These are phyloP conservation scores for Drosophila ustulata DNA, from an alignment of 2,888 invertebrate species.

Conservation along the genomic window DNA sequence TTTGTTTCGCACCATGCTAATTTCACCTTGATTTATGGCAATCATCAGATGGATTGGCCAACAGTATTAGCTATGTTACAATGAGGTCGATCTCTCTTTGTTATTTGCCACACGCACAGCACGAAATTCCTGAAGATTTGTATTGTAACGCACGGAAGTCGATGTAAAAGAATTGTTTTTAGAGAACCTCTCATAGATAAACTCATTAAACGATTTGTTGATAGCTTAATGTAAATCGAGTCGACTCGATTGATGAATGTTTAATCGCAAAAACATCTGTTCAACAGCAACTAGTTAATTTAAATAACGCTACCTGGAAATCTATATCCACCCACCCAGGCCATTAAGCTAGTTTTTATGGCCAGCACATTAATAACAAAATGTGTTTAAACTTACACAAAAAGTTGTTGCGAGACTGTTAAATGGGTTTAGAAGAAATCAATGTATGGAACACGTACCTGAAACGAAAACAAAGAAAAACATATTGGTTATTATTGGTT, in stretches of 20 bases:
- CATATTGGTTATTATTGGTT: not conserved
- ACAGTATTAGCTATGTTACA: constrained; percentile 26
- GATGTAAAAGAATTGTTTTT: constrained; percentile 8
- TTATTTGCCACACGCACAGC: constrained; percentile 14
- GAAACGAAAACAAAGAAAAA: constrained; percentile 35
- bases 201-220: constrained; percentile 29
- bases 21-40: constrained; percentile 7
- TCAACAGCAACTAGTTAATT: constrained; percentile 32
- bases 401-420: constrained; percentile 26
- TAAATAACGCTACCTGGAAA: constrained; percentile 50
- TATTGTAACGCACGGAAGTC: too few relatives aligned
- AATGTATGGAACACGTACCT: constrained; percentile 69
- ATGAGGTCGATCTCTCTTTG: constrained; percentile 44
- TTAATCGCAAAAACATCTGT: constrained; percentile 45
- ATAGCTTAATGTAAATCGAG: constrained; percentile 39
- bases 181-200: constrained; percentile 8
- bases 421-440: constrained; percentile 29
- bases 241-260: constrained; percentile 44
- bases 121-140: constrained; percentile 14
- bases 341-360: constrained; percentile 40
- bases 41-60: constrained; percentile 5
- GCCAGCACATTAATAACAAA: constrained; percentile 37
- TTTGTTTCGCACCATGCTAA: constrained; percentile 5
- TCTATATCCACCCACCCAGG: constrained; percentile 24
- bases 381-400: constrained; percentile 52